phyloP scores from a whole-genome alignment of 2,888 invertebrate species.

The Oscheius sp. region DNA sequence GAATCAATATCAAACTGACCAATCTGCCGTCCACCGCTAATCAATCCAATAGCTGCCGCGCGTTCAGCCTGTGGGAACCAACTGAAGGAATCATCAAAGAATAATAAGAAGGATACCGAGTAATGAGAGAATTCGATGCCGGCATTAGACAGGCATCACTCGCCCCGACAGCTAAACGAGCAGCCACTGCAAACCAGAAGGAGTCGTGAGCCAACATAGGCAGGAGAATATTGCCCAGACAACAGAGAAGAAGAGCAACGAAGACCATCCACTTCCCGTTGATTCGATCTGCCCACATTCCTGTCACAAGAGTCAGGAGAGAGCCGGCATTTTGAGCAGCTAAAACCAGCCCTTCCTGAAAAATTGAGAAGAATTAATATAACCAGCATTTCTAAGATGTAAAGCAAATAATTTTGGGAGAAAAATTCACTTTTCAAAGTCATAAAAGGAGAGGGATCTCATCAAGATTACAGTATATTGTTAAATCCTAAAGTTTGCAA shows the following conservation, averaged over 20 bases:
- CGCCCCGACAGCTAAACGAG: constrained; percentile 62
- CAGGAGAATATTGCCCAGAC: constrained; percentile 60
- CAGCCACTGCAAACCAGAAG: constrained; percentile 64
- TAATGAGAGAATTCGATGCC: constrained; percentile 66
- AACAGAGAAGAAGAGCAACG: constrained; percentile 56
- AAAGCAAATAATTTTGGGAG: no score
- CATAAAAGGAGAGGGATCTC: no score
- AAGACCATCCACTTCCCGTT: constrained; percentile 68
- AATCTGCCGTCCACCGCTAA: constrained; percentile 66
- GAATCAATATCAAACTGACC: constrained; percentile 41
- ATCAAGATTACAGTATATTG: no score
- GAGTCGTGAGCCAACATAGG: constrained; percentile 54
- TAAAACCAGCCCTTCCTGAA: constrained; percentile 64
- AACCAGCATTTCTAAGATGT: no score
- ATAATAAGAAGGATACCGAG: constrained; percentile 34
- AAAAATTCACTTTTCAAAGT: no score
- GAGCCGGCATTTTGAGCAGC: constrained; percentile 68
- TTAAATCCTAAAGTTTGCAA: no score
- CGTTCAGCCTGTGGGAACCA: constrained; percentile 67
- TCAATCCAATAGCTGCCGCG: constrained; percentile 66
- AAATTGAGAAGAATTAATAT: background rate
- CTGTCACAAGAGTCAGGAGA: constrained; percentile 63
- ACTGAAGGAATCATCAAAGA: constrained; percentile 24
- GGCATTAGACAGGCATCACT: constrained; percentile 67
- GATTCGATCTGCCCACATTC: constrained; percentile 64